Base-by-base conservation (phyloP, 2,888 invertebrate species). In the Abscondita cerata region DNA sequence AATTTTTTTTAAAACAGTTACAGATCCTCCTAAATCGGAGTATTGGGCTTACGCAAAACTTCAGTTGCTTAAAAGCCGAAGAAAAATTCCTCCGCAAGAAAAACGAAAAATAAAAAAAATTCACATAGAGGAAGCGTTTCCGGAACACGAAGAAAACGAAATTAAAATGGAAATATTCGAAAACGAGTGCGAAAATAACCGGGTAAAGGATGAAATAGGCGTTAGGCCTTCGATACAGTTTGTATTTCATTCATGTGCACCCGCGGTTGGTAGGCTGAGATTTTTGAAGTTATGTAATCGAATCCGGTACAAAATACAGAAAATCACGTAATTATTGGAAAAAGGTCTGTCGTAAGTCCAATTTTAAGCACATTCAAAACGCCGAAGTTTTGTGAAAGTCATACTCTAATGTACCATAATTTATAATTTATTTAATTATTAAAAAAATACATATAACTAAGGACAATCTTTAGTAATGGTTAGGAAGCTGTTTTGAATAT, bases 391-490 rank as follows among this genome's bases (percentile, higher is more conserved):
- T 77, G 76, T 72, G 68, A 55, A 47, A 72, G 75, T 67, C 76
- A 78, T 63, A 73, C 74, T 19, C 65, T 78, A 59, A 68, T 75
- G 59, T 67, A 65, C 55, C 75, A 75, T 71, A 74, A 73, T 65
- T 72, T 78, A 53, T 77, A 72, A 72, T 3, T 34, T 13, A 16
- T 13, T 5, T 13, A 41, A 16, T 41, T 25, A 25, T 25, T 25
- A 25, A 25, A 25, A 4, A 6, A 6, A 36, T 12, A 5, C 36
- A 36, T 5, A 36, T 36, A 36, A 6, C 5, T 36, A 12, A 36
- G n/a, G n/a, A n/a, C n/a, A 13, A 12, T 12, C 13, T 38, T 38
- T 4, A 38, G n/a, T 11, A 38, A n/a, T 12, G 3, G 13, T 38
- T 5, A 5, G 38, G 9, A 38, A 38, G 9, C 38, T 38, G 3